A percentile compares a stretch with the other conserved stretches of the same genome.
phyloP scores from a whole-genome alignment of 2,113 vertebrate species.

The Micromys minutus region DNA sequence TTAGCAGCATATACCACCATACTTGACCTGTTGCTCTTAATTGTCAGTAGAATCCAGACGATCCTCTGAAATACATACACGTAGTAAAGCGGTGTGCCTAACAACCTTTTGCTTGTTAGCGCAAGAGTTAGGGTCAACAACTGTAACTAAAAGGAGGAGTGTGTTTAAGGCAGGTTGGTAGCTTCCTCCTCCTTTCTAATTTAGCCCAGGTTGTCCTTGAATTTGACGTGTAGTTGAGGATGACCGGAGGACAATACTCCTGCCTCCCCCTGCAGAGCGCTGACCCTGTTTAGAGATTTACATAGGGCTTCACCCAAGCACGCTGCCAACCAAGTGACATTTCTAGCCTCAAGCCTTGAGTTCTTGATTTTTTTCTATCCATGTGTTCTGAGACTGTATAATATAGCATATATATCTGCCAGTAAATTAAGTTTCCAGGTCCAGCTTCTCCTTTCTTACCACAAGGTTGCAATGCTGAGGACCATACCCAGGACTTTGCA shows the following conservation, averaged over 20 bases:
- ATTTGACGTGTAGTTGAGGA: background rate
- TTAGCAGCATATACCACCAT: background rate
- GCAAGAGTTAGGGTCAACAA: background rate
- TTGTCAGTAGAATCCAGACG: background rate
- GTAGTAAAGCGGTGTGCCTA: background rate
- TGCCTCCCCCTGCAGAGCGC: background rate
- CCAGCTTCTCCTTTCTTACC: background rate
- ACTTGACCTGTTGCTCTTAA: background rate
- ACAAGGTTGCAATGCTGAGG: background rate
- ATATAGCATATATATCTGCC: too few species aligned
- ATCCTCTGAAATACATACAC: background rate
- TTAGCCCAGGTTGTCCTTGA: background rate
- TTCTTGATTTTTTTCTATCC: background rate
- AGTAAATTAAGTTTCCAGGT: background rate
- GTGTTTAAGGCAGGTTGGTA: background rate
- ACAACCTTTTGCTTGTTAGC: background rate
- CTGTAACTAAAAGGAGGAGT: background rate
- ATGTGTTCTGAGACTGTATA: background rate
- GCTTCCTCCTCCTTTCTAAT: background rate
- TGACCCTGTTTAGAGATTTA: background rate
- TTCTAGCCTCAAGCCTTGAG: background rate
- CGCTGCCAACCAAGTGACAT: background rate
- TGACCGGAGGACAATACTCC: background rate
- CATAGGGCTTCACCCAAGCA: background rate
- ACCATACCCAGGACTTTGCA: background rate